These are phyloP conservation scores for Podarcis muralis DNA, from an alignment of 2,113 vertebrate genomes.

Conservation along the genomic window DNA sequence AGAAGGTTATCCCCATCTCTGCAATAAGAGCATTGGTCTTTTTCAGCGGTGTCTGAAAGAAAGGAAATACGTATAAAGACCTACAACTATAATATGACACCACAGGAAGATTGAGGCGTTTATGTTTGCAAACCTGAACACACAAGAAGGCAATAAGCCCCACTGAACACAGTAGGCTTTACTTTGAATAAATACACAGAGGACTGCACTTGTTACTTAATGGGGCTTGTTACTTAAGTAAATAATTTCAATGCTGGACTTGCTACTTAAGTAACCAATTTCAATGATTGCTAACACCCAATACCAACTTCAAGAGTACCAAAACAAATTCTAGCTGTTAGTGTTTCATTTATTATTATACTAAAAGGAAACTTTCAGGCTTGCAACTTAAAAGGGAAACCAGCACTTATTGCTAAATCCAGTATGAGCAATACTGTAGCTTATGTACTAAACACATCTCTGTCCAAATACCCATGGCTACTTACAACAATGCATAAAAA, in stretches of 20 bases:
- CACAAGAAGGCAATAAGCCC: background rate
- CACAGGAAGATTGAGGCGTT: background rate
- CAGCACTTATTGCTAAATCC: background rate
- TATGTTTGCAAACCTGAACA: background rate
- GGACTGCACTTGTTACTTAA: background rate
- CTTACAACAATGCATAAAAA: too few relatives aligned
- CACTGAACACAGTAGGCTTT: background rate
- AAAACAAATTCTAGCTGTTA: too few relatives aligned
- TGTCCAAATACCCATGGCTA: background rate
- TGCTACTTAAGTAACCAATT: too few relatives aligned
- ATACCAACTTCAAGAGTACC: too few relatives aligned
- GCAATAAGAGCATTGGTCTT: conserved; percentile 92
- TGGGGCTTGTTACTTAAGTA: too few relatives aligned
- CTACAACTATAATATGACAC: too few relatives aligned
- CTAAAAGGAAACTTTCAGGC: too few relatives aligned
- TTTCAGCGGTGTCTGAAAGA: conserved; percentile 86
- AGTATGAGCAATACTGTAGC: background rate
- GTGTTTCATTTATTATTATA: too few relatives aligned
- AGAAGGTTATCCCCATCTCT: conserved; percentile 89
- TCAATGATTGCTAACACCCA: too few relatives aligned
- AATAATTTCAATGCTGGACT: too few relatives aligned
- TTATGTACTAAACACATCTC: background rate
- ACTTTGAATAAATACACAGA: background rate
- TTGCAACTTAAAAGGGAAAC: background rate
- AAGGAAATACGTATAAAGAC: conserved; percentile 20